A percentile compares a stretch with the other conserved stretches of the same genome.
Conservation (phyloP, 2,113 vertebrate genomes). For the Coturnix japonica region DNA sequence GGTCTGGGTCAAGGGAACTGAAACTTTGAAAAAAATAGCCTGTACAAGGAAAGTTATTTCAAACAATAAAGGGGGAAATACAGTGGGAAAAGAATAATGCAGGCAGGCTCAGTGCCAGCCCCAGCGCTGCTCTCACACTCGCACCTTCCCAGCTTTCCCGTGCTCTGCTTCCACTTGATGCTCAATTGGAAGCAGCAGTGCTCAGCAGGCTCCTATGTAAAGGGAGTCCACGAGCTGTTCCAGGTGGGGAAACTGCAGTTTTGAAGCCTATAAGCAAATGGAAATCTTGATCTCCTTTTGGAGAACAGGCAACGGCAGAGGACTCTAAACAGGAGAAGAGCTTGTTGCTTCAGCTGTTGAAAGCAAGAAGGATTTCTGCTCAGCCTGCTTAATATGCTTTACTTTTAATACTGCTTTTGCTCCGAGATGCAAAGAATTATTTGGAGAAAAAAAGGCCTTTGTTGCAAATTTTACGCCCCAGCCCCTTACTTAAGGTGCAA, state of each 20-base stretch:
- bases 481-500: constrained; percentile 41
- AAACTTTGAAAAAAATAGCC: neutral
- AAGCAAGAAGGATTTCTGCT: constrained; percentile 24
- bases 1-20: neutral
- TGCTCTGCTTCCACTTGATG: neutral
- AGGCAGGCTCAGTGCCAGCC: neutral
- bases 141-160: neutral
- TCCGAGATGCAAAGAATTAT: neutral
- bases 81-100: neutral
- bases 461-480: constrained; percentile 39
- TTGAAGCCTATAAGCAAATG: accelerated
- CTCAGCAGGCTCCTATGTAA: accelerated
- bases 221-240: neutral
- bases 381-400: constrained; percentile 21
- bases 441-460: constrained; percentile 41
- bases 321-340: neutral
- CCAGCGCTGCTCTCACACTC: neutral
- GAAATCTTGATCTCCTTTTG: neutral
- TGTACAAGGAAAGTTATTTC: neutral
- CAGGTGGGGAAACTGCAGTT: neutral
- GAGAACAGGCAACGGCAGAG: neutral
- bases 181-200: neutral
- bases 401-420: constrained; percentile 42
- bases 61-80: neutral
- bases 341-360: neutral